These are phyloP conservation scores for Pogonocichla stellata DNA, from an alignment of 2,113 vertebrate genomes.

Conservation along the genomic window DNA sequence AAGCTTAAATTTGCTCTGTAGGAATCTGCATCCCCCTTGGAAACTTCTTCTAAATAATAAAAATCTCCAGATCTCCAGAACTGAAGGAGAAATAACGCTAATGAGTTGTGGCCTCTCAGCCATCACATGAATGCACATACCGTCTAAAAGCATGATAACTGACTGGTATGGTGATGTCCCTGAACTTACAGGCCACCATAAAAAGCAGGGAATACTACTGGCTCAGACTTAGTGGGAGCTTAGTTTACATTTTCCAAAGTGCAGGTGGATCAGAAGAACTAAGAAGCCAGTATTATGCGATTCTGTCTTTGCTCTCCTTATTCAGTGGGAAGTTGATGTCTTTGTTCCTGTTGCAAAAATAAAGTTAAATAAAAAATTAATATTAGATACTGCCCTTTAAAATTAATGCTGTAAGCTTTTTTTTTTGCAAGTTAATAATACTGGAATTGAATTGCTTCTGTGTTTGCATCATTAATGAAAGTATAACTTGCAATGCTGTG, in stretches of 20 bases:
- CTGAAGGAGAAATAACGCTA: background rate
- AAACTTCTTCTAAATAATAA: background rate
- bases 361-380: background rate
- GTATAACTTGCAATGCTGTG: background rate
- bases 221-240: background rate
- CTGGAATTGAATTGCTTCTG: background rate
- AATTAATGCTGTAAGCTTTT: background rate
- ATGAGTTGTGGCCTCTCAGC: rapidly evolving
- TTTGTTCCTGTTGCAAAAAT: background rate
- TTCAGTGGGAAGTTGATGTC: background rate
- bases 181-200: background rate
- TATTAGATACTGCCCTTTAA: background rate
- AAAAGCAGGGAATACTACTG: background rate
- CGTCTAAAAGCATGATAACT: background rate
- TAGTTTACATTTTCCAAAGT: background rate
- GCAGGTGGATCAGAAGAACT: background rate
- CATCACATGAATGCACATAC: rapidly evolving
- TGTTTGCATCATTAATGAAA: background rate
- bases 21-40: background rate
- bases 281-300: background rate
- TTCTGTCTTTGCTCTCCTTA: background rate
- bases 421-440: background rate
- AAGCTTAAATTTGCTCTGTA: background rate
- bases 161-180: background rate
- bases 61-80: background rate